Evolutionary conservation across 2,113 vertebrate species (phyloP).

Genomic region (Chamaetylas fuelleborni): DNA sequence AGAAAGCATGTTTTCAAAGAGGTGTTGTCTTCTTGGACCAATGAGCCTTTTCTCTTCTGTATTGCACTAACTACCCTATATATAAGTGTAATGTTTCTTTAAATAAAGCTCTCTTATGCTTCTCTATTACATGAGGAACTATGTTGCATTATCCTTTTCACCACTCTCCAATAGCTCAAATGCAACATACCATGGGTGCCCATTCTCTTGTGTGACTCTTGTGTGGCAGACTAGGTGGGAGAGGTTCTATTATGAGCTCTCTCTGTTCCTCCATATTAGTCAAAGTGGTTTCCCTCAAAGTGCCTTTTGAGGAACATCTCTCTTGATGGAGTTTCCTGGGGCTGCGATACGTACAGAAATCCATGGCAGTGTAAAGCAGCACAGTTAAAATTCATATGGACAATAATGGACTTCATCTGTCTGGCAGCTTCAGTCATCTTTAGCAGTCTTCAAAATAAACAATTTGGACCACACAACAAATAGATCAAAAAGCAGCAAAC

Average conservation of each 20-base stretch:
- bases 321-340: fast-evolving
- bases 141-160: no score
- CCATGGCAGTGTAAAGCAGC: not conserved
- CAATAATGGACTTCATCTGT: not conserved
- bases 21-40: no score
- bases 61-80: no score
- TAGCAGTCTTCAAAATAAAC: not conserved
- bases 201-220: not conserved
- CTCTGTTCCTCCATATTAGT: not conserved
- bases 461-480: not conserved
- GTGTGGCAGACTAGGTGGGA: not conserved
- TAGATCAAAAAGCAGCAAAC: not conserved
- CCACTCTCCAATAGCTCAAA: no score
- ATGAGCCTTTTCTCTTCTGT: no score
- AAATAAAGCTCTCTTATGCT: no score
- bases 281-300: not conserved
- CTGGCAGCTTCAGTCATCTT: not conserved
- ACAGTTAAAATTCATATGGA: not conserved
- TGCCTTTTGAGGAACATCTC: fast-evolving
- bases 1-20: no score
- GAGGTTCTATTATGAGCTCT: not conserved
- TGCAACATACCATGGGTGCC: no score
- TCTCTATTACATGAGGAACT: no score
- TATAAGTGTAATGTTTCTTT: no score
- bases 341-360: not conserved